Evolutionary conservation across 2,113 vertebrate species (phyloP).

Genomic region (Phyllostomus discolor): DNA sequence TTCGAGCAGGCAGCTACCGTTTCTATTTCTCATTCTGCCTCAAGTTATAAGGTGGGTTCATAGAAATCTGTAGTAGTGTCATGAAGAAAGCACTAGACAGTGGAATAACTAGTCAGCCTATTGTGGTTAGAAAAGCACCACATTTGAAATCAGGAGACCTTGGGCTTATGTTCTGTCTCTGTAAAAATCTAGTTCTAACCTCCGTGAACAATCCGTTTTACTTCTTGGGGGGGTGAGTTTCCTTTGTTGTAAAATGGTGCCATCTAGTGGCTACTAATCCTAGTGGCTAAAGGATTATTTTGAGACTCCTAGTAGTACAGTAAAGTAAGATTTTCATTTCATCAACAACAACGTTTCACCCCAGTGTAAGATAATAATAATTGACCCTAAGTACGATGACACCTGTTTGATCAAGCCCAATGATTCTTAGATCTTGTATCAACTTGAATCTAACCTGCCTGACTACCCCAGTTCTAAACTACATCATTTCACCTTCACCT

Average conservation of each 20-base stretch:
- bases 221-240: constrained; percentile 2
- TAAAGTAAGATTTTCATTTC: neutral
- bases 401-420: neutral
- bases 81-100: neutral
- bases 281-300: neutral
- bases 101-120: neutral
- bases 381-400: neutral
- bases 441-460: neutral
- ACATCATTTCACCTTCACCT: neutral
- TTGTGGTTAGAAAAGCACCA: neutral
- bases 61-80: neutral
- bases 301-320: neutral
- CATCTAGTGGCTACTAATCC: neutral
- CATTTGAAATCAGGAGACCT: neutral
- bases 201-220: neutral
- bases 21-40: neutral
- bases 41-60: neutral
- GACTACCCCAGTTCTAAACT: neutral
- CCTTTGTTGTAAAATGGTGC: neutral
- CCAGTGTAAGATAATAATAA: neutral
- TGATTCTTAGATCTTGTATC: neutral
- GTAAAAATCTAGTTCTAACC: neutral
- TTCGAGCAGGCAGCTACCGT: neutral
- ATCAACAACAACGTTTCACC: neutral
- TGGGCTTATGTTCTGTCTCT: neutral